These are phyloP conservation scores for Pangasius djambal DNA, from an alignment of 2,797 vertebrate genomes.

Conservation along the genomic window DNA sequence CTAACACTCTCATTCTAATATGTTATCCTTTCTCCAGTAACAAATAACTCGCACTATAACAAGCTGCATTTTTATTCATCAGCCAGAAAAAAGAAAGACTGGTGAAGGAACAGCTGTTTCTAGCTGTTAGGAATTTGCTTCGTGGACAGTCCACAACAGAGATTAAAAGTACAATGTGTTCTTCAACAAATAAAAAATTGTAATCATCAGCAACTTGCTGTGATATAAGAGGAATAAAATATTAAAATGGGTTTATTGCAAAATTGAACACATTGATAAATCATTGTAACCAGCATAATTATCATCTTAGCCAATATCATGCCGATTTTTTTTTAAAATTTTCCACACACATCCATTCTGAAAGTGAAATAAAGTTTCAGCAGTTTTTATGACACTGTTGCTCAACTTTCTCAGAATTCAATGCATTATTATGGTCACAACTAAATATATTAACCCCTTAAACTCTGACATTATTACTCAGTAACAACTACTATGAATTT, in stretches of 20 bases:
- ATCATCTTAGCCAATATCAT: not conserved
- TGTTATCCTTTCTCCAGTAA: not conserved
- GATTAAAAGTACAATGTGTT: not conserved
- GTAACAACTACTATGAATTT: not conserved
- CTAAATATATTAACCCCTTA: not conserved
- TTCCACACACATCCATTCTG: not conserved
- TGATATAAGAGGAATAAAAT: not conserved
- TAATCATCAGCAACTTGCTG: not conserved
- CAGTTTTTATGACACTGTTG: not conserved
- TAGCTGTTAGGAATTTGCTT: not conserved
- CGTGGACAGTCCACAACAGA: not conserved
- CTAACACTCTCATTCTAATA: not conserved
- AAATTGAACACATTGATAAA: not conserved
- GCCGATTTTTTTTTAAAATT: not conserved
- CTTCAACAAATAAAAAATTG: not conserved
- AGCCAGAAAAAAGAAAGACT: not conserved
- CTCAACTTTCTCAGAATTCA: not conserved
- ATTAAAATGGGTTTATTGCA: not conserved
- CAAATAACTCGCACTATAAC: not conserved
- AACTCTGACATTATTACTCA: not conserved
- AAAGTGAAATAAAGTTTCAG: conserved; percentile 16
- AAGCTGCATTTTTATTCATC: not conserved
- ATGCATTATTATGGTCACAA: not conserved
- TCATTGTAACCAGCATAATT: not conserved
- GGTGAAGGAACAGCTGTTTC: not conserved